A percentile compares a stretch with the other conserved stretches of the same genome.
Evolutionary conservation across 2,888 invertebrate genomes (phyloP).

Genomic region (Ormia ochracea): DNA sequence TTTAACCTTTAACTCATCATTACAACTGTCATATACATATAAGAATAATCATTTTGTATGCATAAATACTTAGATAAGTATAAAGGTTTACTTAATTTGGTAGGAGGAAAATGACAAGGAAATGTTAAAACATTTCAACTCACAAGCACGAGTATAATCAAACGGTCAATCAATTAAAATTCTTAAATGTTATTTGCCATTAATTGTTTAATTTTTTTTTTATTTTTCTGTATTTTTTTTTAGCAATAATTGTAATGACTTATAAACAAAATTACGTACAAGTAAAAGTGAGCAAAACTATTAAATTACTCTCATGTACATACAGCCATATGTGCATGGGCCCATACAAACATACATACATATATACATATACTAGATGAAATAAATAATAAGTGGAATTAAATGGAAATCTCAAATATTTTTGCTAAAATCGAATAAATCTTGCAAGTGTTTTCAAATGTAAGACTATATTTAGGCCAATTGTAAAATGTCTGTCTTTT

Average conservation of each 20-base stretch:
- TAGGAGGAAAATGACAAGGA: conserved; percentile 5
- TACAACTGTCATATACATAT: neutral
- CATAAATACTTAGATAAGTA: conserved; percentile 36
- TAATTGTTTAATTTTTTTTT: conserved; percentile 5
- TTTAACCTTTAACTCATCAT: conserved; percentile 42
- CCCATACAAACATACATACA: neutral
- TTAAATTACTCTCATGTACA: too few relatives aligned
- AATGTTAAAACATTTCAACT: conserved; percentile 20
- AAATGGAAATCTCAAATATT: conserved; percentile 12
- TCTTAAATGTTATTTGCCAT: neutral
- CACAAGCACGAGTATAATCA: neutral
- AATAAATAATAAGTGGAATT: neutral
- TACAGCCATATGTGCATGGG: too few relatives aligned
- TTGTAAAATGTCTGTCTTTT: conserved; percentile 1
- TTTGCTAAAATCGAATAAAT: neutral
- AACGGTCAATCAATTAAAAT: neutral
- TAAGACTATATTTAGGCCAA: neutral
- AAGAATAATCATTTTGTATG: neutral
- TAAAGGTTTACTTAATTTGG: conserved; percentile 61
- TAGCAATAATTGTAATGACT: too few relatives aligned
- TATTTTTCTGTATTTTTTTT: too few relatives aligned
- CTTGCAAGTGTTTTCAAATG: neutral
- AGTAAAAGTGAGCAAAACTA: neutral
- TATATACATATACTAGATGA: too few relatives aligned
- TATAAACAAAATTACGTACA: too few relatives aligned